Percentiles rank a stretch among this genome's conserved stretches.
These are phyloP conservation scores for Pristionchus japonicus DNA, from an alignment of 2,888 invertebrate genomes.

Conservation along the genomic window DNA sequence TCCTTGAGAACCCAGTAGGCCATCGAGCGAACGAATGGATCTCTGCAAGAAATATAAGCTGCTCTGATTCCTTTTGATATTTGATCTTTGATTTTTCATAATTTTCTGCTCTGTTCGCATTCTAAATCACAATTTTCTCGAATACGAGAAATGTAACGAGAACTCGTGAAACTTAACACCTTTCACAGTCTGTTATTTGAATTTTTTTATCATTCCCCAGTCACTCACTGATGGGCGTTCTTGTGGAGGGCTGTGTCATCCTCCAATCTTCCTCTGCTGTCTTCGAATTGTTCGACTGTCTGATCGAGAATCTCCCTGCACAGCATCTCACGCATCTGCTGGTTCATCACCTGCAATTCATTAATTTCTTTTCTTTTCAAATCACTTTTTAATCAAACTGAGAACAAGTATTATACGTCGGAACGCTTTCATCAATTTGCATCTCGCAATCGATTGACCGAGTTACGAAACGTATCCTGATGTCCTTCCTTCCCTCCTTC, in stretches of 20 bases:
- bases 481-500: not conserved
- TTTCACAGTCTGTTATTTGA: too few species aligned
- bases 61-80: too few species aligned
- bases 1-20: slow-evolving; percentile 95
- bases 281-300: slow-evolving; percentile 63
- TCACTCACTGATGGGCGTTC: slow-evolving; percentile 49
- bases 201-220: not conserved
- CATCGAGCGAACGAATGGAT: slow-evolving; percentile 98
- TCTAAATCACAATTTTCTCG: too few species aligned
- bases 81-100: not conserved
- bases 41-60: slow-evolving; percentile 78
- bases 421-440: too few species aligned
- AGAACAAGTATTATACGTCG: too few species aligned
- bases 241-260: slow-evolving; percentile 54
- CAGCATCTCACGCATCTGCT: slow-evolving; percentile 45
- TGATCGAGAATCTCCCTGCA: slow-evolving; percentile 68
- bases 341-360: slow-evolving; percentile 32
- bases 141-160: too few species aligned
- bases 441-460: too few species aligned
- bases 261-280: slow-evolving; percentile 52
- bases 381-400: too few species aligned
- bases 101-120: too few species aligned
- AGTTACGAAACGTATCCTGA: too few species aligned
- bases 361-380: not conserved
- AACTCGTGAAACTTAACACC: too few species aligned